Percentiles rank a stretch among this genome's conserved stretches.
Evolutionary conservation across 1,140 invertebrate genomes (phyloP).

Genomic region (Danaus melanippus): DNA sequence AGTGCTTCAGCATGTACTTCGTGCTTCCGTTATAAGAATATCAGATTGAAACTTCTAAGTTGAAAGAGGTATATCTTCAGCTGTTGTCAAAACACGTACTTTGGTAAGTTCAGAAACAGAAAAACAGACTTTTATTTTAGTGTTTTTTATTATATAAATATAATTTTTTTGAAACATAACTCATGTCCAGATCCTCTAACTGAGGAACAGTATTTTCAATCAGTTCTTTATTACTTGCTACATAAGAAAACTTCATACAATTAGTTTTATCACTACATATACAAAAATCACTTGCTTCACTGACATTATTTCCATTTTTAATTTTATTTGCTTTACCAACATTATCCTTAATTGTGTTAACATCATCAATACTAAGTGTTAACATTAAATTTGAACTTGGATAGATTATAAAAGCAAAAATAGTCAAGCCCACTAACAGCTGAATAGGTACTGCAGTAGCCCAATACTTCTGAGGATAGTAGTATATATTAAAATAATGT

Average conservation of each 20-base stretch:
- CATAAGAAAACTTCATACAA: slow-evolving; percentile 42
- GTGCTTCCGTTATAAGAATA: no score
- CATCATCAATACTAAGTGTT: slow-evolving; percentile 80
- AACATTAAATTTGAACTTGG: slow-evolving; percentile 85
- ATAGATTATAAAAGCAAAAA: slow-evolving; percentile 88
- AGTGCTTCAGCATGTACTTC: no score
- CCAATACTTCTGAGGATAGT: slow-evolving; percentile 92
- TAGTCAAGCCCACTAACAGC: slow-evolving; percentile 77
- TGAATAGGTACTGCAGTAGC: slow-evolving; percentile 88
- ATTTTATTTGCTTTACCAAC: slow-evolving; percentile 29
- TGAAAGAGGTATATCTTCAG: no score
- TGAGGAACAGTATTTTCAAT: slow-evolving; percentile 47
- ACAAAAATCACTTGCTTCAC: slow-evolving; percentile 29
- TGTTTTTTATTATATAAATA: slow-evolving; percentile 44
- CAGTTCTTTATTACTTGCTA: slow-evolving; percentile 26
- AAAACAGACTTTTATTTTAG: slow-evolving; percentile 1
- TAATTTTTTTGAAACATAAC: slow-evolving; percentile 55
- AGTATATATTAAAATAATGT: slow-evolving; percentile 78
- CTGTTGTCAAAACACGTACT: no score
- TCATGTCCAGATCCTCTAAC: slow-evolving; percentile 62
- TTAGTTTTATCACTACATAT: slow-evolving; percentile 47
- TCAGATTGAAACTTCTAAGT: no score
- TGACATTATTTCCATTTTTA: slow-evolving; percentile 5
- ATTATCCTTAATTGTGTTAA: slow-evolving; percentile 80
- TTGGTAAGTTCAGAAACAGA: neutral